Conservation (phyloP, 2,797 vertebrate species). For the Tiaroga cobitis region DNA sequence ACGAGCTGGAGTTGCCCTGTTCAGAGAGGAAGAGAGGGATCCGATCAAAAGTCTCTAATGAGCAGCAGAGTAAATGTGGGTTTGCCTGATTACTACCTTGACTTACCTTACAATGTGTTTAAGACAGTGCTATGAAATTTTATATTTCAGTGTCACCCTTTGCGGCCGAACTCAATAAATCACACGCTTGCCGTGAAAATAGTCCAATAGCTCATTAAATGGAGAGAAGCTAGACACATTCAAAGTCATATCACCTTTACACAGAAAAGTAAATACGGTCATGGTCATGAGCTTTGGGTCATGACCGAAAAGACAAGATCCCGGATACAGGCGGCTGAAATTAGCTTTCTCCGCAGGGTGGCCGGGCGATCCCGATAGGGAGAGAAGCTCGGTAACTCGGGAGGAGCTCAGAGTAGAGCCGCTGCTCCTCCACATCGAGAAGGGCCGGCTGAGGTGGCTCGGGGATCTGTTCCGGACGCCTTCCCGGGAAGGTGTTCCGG, state of each 20-base stretch:
- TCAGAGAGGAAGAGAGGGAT: conserved; percentile 4
- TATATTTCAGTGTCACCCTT: neutral
- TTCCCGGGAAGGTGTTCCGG: too few relatives aligned
- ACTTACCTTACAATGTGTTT: too few relatives aligned
- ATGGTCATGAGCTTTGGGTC: too few relatives aligned
- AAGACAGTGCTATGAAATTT: neutral
- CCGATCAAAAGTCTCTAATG: conserved; percentile 10
- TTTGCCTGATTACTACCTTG: neutral
- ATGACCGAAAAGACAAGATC: too few relatives aligned
- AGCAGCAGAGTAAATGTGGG: neutral
- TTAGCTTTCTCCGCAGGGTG: too few relatives aligned
- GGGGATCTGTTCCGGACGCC: too few relatives aligned
- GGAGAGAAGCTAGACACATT: neutral
- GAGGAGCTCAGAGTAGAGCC: too few relatives aligned
- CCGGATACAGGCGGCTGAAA: too few relatives aligned
- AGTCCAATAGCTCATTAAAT: conserved; percentile 10
- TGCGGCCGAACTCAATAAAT: conserved; percentile 5
- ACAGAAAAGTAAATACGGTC: neutral
- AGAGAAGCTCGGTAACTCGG: too few relatives aligned
- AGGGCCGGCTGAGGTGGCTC: too few relatives aligned
- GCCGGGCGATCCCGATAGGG: too few relatives aligned
- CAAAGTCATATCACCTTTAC: neutral
- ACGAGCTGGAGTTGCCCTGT: neutral
- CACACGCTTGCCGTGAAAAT: neutral
- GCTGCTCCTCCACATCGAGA: too few relatives aligned